Evolutionary conservation across 2,888 invertebrate species (phyloP), one percentile per base, ranked within the genome.

Genomic region (Choristoneura rosaceana): DNA sequence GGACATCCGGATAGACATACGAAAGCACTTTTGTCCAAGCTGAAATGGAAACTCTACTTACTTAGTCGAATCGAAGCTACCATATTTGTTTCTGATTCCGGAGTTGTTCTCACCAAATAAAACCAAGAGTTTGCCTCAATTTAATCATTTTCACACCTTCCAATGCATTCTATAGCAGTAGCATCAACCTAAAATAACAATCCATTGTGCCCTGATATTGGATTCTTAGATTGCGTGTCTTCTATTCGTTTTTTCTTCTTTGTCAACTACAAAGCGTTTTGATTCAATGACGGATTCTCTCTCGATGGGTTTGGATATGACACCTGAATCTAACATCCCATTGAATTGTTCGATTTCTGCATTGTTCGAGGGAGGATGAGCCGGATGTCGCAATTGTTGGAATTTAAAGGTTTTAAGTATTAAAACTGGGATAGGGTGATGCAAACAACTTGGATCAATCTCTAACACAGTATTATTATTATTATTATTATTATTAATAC

Each of bases 251-350:
- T 77, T 80, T 83, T 82, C 82, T 83, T 82, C 81, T 78, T 76
- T 77, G 70, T 71, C 70, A 76, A 78, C 76, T 76, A 83, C 82
- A 85, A 84, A 80, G 86, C 84, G 87, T 88, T 90, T 88, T 90
- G 92, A 92, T 92, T 90, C 90, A 88, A 87, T 88, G 91, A 91
- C 91, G 89, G 87, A 89, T 89, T 84, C 81, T 74, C 77, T 81
- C 80, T 90, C 86, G 88, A 88, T 89, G 84, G 84, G 79, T 82
- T 87, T 86, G 86, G 86, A 84, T 82, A 84, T 92, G 92, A 93
- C 93, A 93, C 93, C 93, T 92, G 93, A 93, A 91, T 86, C 84
- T 84, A 78, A 79, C 81, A 87, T 88, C 88, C 88, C 82, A 81
- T 85, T 81, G 83, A 83, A 81, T 85, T 87, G 89, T 91, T 91